phyloP scores from a whole-genome alignment of 2,113 vertebrate species.

The Psilopogon haemacephalus region DNA sequence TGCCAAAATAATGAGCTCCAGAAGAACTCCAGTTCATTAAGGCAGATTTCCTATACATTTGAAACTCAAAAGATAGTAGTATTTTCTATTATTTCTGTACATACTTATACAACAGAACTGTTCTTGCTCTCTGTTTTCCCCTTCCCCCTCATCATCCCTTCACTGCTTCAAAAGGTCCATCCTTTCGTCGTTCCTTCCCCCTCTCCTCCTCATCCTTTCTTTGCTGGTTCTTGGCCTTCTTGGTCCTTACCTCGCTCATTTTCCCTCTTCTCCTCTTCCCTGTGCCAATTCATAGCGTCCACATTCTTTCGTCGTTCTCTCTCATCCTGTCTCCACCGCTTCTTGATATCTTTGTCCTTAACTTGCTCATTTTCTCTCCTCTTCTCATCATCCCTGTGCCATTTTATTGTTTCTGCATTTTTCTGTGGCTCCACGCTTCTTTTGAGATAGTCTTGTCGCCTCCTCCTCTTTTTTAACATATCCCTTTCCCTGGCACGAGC shows the following conservation, averaged over 20 bases:
- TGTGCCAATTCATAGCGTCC: conserved; percentile 67
- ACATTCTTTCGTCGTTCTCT: conserved; percentile 69
- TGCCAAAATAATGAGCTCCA: not conserved
- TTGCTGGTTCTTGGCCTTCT: conserved; percentile 35
- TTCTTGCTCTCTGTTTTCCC: not conserved
- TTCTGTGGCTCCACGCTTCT: conserved; percentile 68
- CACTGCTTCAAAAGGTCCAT: not conserved
- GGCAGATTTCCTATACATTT: not conserved
- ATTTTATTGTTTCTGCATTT: conserved; percentile 68
- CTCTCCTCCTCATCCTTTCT: conserved; percentile 33
- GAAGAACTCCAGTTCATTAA: not conserved
- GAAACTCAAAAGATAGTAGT: not conserved
- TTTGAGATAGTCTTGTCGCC: conserved; percentile 72
- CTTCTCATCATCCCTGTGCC: conserved; percentile 72
- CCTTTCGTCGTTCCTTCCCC: not conserved
- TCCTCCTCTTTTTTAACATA: conserved; percentile 73
- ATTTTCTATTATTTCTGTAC: not conserved
- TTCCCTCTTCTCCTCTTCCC: conserved; percentile 70
- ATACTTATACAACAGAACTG: not conserved
- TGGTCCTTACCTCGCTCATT: conserved; percentile 70
- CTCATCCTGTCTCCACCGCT: conserved; percentile 71
- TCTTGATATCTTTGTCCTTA: conserved; percentile 72
- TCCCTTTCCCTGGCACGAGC: conserved; percentile 71
- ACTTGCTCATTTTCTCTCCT: conserved; percentile 73
- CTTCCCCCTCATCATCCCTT: conserved; percentile 32